These are phyloP conservation scores for Drosophila bipectinata DNA, from an alignment of 1,140 invertebrate genomes.

Conservation along the genomic window DNA sequence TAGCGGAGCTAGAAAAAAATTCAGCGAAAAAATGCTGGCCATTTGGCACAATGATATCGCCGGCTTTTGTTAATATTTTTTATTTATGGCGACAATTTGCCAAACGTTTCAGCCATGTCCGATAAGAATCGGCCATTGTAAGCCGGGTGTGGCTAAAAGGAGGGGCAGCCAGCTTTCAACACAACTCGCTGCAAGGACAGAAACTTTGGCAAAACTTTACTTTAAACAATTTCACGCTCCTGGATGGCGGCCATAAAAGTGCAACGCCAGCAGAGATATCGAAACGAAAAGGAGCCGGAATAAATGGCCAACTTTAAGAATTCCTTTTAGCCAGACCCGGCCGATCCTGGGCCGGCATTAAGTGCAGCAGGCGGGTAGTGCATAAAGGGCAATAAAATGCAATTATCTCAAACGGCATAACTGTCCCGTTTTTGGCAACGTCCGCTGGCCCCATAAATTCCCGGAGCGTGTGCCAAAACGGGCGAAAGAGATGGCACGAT, in stretches of 20 bases:
- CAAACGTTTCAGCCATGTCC: slow-evolving; percentile 33
- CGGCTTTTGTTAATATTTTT: slow-evolving; percentile 49
- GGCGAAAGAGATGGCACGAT: background rate
- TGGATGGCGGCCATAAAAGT: slow-evolving; percentile 60
- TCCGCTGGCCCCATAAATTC: slow-evolving; percentile 71
- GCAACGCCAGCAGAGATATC: slow-evolving; percentile 28
- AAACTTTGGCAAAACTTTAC: slow-evolving; percentile 36
- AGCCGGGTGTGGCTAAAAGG: background rate
- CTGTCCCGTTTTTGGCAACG: slow-evolving; percentile 75
- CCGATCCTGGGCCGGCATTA: slow-evolving; percentile 46
- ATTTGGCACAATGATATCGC: slow-evolving; percentile 49
- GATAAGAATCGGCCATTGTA: slow-evolving; percentile 26
- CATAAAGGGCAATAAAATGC: slow-evolving; percentile 80
- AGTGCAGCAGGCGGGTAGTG: slow-evolving; percentile 60
- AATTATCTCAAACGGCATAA: slow-evolving; percentile 80
- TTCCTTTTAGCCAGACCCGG: slow-evolving; percentile 28
- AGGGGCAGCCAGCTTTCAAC: slow-evolving; percentile 24
- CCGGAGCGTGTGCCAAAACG: slow-evolving; percentile 57
- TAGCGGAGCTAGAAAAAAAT: slow-evolving; percentile 11
- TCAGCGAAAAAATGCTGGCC: slow-evolving; percentile 11
- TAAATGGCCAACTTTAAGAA: slow-evolving; percentile 59
- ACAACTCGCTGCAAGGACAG: slow-evolving; percentile 7
- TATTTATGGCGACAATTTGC: slow-evolving; percentile 58
- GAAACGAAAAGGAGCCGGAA: slow-evolving; percentile 10
- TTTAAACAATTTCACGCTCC: slow-evolving; percentile 72